Base-by-base conservation (phyloP, 2,113 vertebrate genomes). In the Struthio camelus region DNA sequence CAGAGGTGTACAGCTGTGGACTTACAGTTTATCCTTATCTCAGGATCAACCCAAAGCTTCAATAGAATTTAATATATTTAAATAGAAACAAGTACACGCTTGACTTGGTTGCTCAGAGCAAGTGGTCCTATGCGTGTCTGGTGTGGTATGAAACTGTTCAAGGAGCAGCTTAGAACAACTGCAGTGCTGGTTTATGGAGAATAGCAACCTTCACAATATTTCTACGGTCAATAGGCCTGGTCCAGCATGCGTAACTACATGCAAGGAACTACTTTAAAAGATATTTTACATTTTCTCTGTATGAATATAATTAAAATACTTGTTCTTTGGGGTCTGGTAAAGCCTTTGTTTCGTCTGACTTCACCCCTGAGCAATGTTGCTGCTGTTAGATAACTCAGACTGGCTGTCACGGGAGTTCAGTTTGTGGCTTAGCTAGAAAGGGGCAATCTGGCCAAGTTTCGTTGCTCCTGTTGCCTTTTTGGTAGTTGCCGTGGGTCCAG, bases 141-240 rank as follows among this genome's bases (percentile, higher is more conserved):
- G 27, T 15, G 59, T 0, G 5, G 4, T 3, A 5, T 0, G 9
- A 8, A 50, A 0, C 6, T 1, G 36, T 3, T 46, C 20, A 10
- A 62, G 42, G 13, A 2, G 50, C 13, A 40, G 13, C 72, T 25
- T n/a, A 38, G 34, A 76, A 27, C 28, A 1, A 4, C 2, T 11
- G 70, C 25, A 0, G 11, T 2, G 42, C 51, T 56, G 32, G 8
- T 42, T 24, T 3, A 3, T 0, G 0, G 61, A 18, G 14, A n/a
- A 7, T 0, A 56, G 32, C 4, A 1, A 8, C n/a, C 17, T 38
- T 42, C 50, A 15, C 25, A 2, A 1, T 25, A 5, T 4, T 27
- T 24, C 10, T 8, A 0, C 2, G 22, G 71, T 13, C 40, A 70
- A 38, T 6, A 36, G 64, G 19, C 7, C 46, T 24, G 32, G 46